A percentile compares a stretch with the other conserved stretches of the same genome.
Evolutionary conservation across 2,113 vertebrate genomes (phyloP).

Genomic region (Macquaria ambigua): DNA sequence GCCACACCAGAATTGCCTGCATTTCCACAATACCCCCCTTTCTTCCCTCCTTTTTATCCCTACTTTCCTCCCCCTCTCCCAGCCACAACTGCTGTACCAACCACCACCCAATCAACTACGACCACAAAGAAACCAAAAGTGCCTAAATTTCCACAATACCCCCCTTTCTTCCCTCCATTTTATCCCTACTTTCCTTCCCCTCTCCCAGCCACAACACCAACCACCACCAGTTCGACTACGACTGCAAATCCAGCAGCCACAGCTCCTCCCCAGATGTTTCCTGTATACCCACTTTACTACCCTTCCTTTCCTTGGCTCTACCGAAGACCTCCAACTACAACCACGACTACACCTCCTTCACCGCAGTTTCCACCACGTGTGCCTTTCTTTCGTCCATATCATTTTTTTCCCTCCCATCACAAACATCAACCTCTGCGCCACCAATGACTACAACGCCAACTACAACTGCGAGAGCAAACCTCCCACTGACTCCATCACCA

Average conservation of each 20-base stretch:
- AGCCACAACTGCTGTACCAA: neutral
- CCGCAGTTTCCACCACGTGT: neutral
- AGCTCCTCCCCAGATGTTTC: neutral
- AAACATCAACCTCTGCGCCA: neutral
- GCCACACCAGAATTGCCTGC: too few relatives aligned
- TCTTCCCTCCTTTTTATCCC: too few relatives aligned
- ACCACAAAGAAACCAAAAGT: neutral
- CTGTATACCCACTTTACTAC: neutral
- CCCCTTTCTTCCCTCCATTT: neutral
- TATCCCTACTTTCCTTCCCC: neutral
- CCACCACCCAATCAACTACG: neutral
- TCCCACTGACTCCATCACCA: rapidly evolving
- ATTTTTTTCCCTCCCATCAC: too few relatives aligned
- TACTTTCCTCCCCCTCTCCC: too few relatives aligned
- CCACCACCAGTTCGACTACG: neutral
- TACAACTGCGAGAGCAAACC: neutral
- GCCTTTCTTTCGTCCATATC: neutral
- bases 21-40: too few relatives aligned
- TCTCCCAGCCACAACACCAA: neutral
- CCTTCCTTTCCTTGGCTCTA: neutral
- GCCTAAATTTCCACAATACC: neutral
- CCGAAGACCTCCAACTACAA: neutral
- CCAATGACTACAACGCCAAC: rapidly evolving
- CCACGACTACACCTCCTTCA: neutral
- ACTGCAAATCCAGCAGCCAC: neutral